Percentiles rank a stretch among this genome's conserved stretches.
These are phyloP conservation scores for Anthophora plumipes DNA, from an alignment of 2,888 invertebrate species.

Conservation along the genomic window DNA sequence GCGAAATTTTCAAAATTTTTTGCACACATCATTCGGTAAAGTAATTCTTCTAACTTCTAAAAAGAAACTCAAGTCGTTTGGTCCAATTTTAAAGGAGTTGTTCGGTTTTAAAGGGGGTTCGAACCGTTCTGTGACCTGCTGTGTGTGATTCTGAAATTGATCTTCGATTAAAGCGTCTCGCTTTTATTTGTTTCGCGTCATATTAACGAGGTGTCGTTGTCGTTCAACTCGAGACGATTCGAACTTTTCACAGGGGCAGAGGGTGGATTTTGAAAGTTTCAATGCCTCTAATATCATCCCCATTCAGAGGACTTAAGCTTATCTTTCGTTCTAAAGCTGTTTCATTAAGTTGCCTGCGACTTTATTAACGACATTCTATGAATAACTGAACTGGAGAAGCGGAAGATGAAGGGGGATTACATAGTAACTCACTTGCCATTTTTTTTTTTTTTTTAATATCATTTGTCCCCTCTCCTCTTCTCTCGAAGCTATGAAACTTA, in stretches of 20 bases:
- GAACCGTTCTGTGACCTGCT: too few relatives aligned
- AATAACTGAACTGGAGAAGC: background rate
- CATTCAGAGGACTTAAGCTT: background rate
- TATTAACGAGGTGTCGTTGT: background rate
- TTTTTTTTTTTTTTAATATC: background rate
- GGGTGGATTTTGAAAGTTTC: background rate
- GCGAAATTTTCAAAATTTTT: too few relatives aligned
- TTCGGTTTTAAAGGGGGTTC: too few relatives aligned
- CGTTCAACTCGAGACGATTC: background rate
- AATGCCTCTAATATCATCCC: background rate
- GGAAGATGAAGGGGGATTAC: background rate
- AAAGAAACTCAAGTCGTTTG: too few relatives aligned
- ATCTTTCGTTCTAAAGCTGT: background rate
- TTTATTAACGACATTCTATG: background rate
- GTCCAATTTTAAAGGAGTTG: too few relatives aligned
- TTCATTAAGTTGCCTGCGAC: background rate
- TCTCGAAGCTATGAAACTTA: background rate
- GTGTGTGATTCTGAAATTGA: too few relatives aligned
- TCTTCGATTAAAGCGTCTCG: background rate
- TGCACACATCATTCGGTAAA: too few relatives aligned
- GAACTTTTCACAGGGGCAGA: background rate
- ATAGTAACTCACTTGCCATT: background rate
- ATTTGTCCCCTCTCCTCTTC: too few relatives aligned
- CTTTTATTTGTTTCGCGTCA: background rate
- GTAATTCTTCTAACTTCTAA: too few relatives aligned